These are phyloP conservation scores for Lymantria dispar DNA, from an alignment of 2,888 invertebrate genomes.

Conservation along the genomic window DNA sequence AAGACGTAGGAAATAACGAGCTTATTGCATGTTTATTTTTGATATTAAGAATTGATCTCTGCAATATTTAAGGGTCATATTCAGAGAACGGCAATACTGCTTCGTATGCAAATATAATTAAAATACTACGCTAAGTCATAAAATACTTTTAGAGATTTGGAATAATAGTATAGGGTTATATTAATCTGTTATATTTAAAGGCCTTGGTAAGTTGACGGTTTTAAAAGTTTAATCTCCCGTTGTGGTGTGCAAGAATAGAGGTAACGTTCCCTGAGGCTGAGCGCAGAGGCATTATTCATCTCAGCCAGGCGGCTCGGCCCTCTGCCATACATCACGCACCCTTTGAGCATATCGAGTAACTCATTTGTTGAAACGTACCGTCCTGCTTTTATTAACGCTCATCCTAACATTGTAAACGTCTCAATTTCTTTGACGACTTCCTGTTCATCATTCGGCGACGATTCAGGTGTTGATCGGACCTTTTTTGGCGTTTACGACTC, in stretches of 20 bases:
- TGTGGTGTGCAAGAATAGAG: slow-evolving; percentile 33
- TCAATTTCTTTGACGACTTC: slow-evolving; percentile 73
- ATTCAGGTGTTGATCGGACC: slow-evolving; percentile 51
- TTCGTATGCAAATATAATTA: no score
- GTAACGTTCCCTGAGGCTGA: slow-evolving; percentile 44
- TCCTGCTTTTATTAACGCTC: slow-evolving; percentile 61
- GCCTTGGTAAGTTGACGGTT: slow-evolving; percentile 51
- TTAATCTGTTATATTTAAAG: slow-evolving; percentile 42
- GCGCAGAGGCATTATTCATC: slow-evolving; percentile 64
- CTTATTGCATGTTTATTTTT: slow-evolving; percentile 40
- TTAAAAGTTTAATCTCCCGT: slow-evolving; percentile 48
- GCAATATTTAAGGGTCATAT: slow-evolving; percentile 35
- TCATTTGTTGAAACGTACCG: slow-evolving; percentile 66
- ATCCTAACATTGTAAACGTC: slow-evolving; percentile 68
- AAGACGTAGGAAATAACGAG: slow-evolving; percentile 45
- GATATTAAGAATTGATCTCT: slow-evolving; percentile 11
- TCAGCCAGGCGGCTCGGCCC: slow-evolving; percentile 44
- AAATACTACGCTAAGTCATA: no score
- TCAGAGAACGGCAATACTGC: no score
- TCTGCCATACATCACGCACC: slow-evolving; percentile 61
- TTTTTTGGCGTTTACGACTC: slow-evolving; percentile 46
- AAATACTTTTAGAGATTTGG: no score
- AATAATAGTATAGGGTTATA: slow-evolving; percentile 16
- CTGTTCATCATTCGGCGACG: slow-evolving; percentile 56
- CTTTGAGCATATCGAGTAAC: slow-evolving; percentile 58